These are phyloP conservation scores for Petrolisthes cinctipes DNA, from an alignment of 2,888 invertebrate genomes.

Conservation along the genomic window DNA sequence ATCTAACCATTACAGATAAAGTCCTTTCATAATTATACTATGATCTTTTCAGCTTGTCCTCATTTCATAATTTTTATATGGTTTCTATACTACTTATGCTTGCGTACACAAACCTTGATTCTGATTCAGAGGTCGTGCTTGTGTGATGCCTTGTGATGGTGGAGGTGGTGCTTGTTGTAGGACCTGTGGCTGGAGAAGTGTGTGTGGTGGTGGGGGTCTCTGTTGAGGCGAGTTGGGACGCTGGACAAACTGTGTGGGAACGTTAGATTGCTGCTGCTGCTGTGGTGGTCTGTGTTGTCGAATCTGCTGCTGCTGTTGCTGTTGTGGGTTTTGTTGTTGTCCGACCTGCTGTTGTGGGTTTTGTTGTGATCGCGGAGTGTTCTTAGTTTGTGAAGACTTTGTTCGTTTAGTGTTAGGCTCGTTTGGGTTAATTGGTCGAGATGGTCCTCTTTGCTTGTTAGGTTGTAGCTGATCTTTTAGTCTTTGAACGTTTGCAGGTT, in stretches of 20 bases:
- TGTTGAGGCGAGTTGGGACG: neutral
- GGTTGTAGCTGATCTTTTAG: neutral
- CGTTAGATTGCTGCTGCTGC: neutral
- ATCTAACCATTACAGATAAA: too few relatives aligned
- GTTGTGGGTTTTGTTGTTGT: constrained; percentile 2
- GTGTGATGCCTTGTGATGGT: neutral
- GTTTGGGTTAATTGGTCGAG: neutral
- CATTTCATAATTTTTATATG: too few relatives aligned
- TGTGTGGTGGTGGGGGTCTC: neutral
- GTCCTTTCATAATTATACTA: too few relatives aligned
- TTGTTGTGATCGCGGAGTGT: neutral
- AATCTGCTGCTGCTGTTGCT: neutral
- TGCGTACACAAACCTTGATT: too few relatives aligned
- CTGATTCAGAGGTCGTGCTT: neutral
- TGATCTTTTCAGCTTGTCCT: too few relatives aligned
- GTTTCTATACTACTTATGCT: too few relatives aligned
- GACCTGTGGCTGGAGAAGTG: neutral
- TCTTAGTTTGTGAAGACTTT: neutral
- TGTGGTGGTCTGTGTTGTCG: neutral
- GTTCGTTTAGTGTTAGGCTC: neutral
- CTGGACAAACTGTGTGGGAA: neutral
- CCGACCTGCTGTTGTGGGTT: neutral
- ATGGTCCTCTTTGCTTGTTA: neutral
- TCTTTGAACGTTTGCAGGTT: neutral
- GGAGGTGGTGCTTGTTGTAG: neutral